A percentile compares a stretch with the other conserved stretches of the same genome.
These are phyloP conservation scores for Oryzaephilus surinamensis DNA, from an alignment of 1,140 invertebrate genomes.

Conservation along the genomic window DNA sequence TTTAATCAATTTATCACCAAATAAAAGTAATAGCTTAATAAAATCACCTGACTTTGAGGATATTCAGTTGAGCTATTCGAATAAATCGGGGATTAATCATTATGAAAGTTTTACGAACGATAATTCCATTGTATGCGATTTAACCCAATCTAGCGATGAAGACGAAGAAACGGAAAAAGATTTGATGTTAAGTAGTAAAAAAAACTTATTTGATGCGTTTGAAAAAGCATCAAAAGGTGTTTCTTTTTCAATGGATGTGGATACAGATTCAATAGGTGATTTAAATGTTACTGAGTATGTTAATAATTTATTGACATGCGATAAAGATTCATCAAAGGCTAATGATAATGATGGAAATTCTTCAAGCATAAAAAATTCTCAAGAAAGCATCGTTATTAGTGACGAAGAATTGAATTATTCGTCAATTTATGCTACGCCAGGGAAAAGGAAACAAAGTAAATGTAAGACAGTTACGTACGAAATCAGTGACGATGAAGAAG, in stretches of 20 bases:
- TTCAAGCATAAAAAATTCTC: slow-evolving; percentile 6
- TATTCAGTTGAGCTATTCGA: not conserved
- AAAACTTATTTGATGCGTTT: not conserved
- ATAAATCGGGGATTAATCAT: no score
- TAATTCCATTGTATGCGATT: slow-evolving; percentile 1
- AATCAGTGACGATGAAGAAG: slow-evolving; percentile 7
- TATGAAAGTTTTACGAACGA: no score
- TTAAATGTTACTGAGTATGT: slow-evolving; percentile 21
- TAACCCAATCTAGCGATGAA: slow-evolving; percentile 8
- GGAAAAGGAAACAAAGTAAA: slow-evolving; percentile 6
- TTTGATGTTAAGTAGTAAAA: no score
- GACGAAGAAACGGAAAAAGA: not conserved
- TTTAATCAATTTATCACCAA: not conserved
- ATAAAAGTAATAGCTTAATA: not conserved
- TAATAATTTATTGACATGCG: slow-evolving; percentile 1
- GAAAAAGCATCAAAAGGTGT: no score
- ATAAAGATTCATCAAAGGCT: not conserved
- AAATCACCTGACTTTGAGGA: not conserved
- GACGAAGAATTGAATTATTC: slow-evolving; percentile 33
- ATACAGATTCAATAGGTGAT: not conserved
- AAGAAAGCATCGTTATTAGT: slow-evolving; percentile 20
- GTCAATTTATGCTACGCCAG: slow-evolving; percentile 7
- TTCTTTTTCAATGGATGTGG: not conserved
- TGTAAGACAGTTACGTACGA: slow-evolving; percentile 4
- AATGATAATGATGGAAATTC: slow-evolving; percentile 2